Conservation (phyloP, 2,888 invertebrate genomes). For the Aphodius granarius region DNA sequence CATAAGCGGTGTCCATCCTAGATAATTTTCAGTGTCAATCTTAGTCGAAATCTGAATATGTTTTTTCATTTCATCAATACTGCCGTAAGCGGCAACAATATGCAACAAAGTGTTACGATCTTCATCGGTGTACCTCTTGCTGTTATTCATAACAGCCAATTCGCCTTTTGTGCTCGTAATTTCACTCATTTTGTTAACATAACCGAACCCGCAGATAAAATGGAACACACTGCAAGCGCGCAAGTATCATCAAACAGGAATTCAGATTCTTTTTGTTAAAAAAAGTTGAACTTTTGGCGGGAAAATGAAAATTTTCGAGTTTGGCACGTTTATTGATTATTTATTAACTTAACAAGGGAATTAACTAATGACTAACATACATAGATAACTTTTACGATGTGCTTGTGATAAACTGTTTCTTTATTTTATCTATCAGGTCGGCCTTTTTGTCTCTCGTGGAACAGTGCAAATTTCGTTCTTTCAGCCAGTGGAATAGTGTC, state of each 20-base stretch:
- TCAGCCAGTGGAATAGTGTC: constrained; percentile 35
- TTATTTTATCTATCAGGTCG: constrained; percentile 35
- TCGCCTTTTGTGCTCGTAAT: too few relatives aligned
- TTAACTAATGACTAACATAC: constrained; percentile 12
- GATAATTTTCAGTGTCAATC: constrained; percentile 46
- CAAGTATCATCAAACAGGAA: too few relatives aligned
- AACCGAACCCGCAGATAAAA: too few relatives aligned
- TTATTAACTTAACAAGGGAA: background rate
- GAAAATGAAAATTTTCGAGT: background rate
- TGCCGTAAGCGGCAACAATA: constrained; percentile 43
- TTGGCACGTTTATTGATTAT: background rate
- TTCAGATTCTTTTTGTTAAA: background rate
- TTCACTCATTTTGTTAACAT: too few relatives aligned
- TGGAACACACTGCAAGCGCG: too few relatives aligned
- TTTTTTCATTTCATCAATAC: constrained; percentile 34
- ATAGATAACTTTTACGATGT: constrained; percentile 15
- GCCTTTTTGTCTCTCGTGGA: constrained; percentile 37
- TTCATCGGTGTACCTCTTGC: constrained; percentile 36
- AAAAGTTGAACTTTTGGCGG: background rate
- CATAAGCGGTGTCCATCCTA: constrained; percentile 53
- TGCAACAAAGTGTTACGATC: constrained; percentile 48
- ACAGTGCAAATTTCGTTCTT: constrained; percentile 34
- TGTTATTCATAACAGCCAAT: background rate
- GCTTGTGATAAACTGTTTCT: constrained; percentile 28
- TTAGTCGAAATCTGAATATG: constrained; percentile 35